A percentile compares a stretch with the other conserved stretches of the same genome.
Evolutionary conservation across 2,888 invertebrate genomes (phyloP).

Genomic region (Tetranychus piercei): DNA sequence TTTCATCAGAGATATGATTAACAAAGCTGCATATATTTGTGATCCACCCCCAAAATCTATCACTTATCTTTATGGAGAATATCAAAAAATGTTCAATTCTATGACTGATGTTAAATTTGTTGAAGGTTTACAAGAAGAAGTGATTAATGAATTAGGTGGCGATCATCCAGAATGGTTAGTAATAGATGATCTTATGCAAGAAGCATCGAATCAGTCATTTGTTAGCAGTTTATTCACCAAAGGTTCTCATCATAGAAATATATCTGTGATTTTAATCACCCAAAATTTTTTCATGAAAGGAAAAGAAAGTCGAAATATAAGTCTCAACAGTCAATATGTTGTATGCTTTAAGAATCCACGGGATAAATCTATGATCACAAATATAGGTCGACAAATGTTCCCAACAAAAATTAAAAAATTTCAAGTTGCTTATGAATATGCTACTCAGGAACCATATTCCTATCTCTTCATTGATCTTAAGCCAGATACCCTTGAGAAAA

Average conservation of each 20-base stretch:
- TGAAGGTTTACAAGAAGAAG: not conserved
- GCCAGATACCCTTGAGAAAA: conserved; percentile 22
- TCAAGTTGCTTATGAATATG: conserved; percentile 21
- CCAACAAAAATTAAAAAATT: too few relatives aligned
- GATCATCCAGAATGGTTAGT: not conserved
- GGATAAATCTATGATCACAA: too few relatives aligned
- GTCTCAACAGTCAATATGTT: not conserved
- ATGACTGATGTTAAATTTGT: not conserved
- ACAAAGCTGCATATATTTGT: not conserved
- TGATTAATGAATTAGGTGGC: too few relatives aligned
- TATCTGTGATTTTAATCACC: not conserved
- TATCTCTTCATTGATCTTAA: conserved; percentile 26
- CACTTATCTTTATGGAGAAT: not conserved
- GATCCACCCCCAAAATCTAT: not conserved
- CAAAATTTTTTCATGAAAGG: not conserved
- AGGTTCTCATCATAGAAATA: not conserved
- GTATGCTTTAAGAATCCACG: too few relatives aligned
- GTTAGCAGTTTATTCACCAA: not conserved
- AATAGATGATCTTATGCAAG: not conserved
- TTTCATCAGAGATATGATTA: not conserved
- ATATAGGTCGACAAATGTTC: too few relatives aligned
- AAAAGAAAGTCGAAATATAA: not conserved
- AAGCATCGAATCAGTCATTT: not conserved
- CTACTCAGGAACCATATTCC: conserved; percentile 21
- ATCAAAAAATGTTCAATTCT: not conserved